phyloP scores from a whole-genome alignment of 2,113 vertebrate genomes.

The Collichthys lucidus region DNA sequence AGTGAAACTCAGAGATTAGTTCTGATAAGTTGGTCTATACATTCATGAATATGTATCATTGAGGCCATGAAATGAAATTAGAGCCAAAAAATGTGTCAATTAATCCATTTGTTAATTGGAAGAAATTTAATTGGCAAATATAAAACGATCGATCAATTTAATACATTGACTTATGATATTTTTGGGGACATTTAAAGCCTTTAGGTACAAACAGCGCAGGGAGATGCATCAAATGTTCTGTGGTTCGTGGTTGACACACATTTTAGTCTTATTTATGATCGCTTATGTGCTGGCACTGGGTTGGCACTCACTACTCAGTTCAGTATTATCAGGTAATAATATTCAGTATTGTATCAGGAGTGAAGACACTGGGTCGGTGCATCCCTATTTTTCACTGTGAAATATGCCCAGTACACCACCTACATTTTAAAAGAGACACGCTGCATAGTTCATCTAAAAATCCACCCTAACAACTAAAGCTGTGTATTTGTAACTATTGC shows the following conservation, averaged over 20 bases:
- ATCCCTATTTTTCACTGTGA: neutral
- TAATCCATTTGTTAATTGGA: neutral
- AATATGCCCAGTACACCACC: too few relatives aligned
- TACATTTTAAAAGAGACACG: neutral
- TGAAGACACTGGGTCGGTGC: neutral
- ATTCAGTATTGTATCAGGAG: neutral
- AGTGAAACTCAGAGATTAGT: neutral
- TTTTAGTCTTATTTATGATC: neutral
- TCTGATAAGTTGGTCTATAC: neutral
- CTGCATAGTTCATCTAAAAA: neutral
- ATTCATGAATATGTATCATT: neutral
- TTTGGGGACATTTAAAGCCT: neutral
- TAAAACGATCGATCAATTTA: neutral
- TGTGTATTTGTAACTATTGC: neutral
- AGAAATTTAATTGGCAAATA: neutral
- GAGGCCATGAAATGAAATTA: neutral
- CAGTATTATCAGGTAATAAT: neutral
- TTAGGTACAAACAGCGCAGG: neutral
- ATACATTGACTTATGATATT: neutral
- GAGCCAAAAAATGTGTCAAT: neutral
- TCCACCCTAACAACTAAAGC: neutral
- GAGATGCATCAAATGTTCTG: neutral
- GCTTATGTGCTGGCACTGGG: too few relatives aligned
- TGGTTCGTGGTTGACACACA: neutral
- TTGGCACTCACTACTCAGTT: neutral